Evolutionary conservation across 1,140 invertebrate genomes (phyloP), one percentile per base, ranked within the genome.

Genomic region (Medauroidea extradentata): DNA sequence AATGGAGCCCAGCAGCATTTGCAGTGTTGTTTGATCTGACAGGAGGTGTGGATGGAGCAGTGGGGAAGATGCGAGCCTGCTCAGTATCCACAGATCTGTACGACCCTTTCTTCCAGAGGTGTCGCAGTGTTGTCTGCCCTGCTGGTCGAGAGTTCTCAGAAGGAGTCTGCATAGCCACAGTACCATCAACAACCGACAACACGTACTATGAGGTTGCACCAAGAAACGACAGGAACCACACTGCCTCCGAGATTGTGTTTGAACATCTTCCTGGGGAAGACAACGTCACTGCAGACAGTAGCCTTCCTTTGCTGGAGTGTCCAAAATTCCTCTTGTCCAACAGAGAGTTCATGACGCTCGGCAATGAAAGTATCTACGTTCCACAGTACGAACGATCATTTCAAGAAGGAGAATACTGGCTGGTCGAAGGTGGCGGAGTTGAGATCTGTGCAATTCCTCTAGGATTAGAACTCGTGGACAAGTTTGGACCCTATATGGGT

Each of bases 41-140:
- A 4, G 48, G 38, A 0, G 65, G 68, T n/a, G 65, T 67, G 1
- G 67, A 68, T 18, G 64, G 70, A 24, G 59, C 65, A 18, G 77
- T 80, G 0, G 78, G 78, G 0, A 66, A 69, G 41, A 57, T 65
- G 0, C 63, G 64, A 24, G 61, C 65, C 21, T 79, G 76, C 57
- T 39, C 54, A 0, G 42, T 62, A 1, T 65, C 66, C 11, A 49
- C 53, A 4, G 65, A 78, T 60, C 67, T 81, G 13, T 82, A 71
- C 60, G 82, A 84, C 67, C 79, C 80, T 1, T 81, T 81, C 63
- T 78, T 75, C 63, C 73, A 75, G 62, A 75, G 69, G 25, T 81
- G 80, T 57, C 69, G 78, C 19, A 65, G 66, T 16, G 68, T 80
- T 4, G 13, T 55, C 13, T 55, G 53, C 16, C 23, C 53, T 13